Conservation (phyloP, 2,113 vertebrate genomes). For the Ploceus nigricollis region DNA sequence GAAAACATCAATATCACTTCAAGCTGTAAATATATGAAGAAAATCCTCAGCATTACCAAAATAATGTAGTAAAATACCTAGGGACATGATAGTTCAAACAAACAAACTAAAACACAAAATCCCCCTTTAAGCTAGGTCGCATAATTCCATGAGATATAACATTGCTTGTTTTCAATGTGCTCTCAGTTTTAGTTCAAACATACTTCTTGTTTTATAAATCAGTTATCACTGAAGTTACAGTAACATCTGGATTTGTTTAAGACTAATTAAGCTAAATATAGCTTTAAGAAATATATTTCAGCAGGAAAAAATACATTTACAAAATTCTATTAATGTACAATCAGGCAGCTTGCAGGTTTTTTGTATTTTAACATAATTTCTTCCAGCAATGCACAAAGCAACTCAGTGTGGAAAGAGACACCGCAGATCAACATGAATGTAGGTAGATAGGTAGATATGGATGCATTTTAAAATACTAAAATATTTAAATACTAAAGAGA, state of each 20-base stretch:
- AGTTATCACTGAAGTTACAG: neutral
- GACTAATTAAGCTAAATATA: neutral
- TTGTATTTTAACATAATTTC: neutral
- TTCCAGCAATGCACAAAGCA: neutral
- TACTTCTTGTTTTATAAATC: neutral
- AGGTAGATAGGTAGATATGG: accelerated
- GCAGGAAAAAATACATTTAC: neutral
- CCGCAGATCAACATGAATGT: accelerated
- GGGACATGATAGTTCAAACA: neutral
- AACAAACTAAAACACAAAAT: neutral
- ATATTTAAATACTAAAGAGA: neutral
- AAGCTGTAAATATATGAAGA: neutral
- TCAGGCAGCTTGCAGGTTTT: neutral
- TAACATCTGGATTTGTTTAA: neutral
- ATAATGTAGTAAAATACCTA: neutral
- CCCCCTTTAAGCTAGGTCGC: neutral
- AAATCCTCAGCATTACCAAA: neutral
- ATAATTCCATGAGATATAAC: neutral
- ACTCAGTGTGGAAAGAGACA: neutral
- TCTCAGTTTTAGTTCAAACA: neutral
- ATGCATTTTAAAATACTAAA: neutral
- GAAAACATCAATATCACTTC: neutral
- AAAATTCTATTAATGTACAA: neutral
- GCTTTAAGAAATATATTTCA: neutral
- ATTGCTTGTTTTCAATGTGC: neutral